Percentiles rank a stretch among this genome's conserved stretches.
phyloP scores from a whole-genome alignment of 2,113 vertebrate genomes.

The Tachysurus fulvidraco region DNA sequence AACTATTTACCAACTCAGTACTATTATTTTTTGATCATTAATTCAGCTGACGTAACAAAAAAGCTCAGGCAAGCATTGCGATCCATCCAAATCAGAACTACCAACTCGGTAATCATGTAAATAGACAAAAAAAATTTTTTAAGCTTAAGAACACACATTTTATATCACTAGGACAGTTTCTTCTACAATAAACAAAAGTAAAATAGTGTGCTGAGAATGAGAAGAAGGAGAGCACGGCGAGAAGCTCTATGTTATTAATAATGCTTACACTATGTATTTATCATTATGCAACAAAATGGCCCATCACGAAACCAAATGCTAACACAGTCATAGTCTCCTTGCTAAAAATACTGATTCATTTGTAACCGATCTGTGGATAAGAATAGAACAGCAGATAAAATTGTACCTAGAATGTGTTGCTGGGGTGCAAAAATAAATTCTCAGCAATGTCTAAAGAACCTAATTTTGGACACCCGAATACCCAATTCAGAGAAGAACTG shows the following conservation, averaged over 20 bases:
- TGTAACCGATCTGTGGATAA: not conserved
- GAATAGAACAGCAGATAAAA: conserved; percentile 2
- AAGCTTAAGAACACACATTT: too few species aligned
- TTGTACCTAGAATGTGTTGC: not conserved
- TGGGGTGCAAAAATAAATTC: not conserved
- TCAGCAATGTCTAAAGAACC: not conserved
- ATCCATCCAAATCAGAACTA: not conserved
- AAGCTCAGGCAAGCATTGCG: not conserved
- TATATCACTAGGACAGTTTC: not conserved
- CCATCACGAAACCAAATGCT: conserved; percentile 36
- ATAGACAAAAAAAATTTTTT: not conserved
- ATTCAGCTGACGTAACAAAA: not conserved
- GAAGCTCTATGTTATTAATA: not conserved
- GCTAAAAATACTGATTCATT: not conserved
- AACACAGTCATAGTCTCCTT: conserved; percentile 10
- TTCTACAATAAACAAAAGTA: not conserved
- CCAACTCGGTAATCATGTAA: not conserved
- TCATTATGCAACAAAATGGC: conserved; percentile 21
- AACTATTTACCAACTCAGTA: not conserved
- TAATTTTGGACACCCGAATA: not conserved
- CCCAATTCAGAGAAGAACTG: not conserved
- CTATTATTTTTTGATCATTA: not conserved
- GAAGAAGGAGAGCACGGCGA: not conserved
- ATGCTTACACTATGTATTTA: conserved; percentile 1
- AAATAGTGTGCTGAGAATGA: not conserved